Percentiles rank a stretch among this genome's conserved stretches.
Conservation (phyloP, 2,888 invertebrate species). For the Drosophila ezoana region DNA sequence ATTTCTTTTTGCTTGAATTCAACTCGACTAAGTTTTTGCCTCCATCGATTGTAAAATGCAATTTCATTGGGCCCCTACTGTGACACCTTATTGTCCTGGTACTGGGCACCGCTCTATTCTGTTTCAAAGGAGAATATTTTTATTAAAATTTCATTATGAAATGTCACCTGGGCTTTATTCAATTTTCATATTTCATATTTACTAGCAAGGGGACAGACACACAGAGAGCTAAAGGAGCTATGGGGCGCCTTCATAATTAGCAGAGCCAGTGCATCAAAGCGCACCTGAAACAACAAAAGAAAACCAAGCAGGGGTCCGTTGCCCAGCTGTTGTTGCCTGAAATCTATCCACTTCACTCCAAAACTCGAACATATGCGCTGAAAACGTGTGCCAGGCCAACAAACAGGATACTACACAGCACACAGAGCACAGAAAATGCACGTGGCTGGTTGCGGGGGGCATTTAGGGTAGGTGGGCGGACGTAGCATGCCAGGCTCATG, state of each 20-base stretch:
- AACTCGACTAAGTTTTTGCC: background rate
- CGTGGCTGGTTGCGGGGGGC: background rate
- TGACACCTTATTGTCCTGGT: slow-evolving; percentile 4
- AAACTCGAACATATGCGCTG: slow-evolving; percentile 65
- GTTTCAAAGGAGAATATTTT: slow-evolving; percentile 4
- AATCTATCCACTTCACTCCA: slow-evolving; percentile 45
- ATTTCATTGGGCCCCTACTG: background rate
- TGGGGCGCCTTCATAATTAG: slow-evolving; percentile 31
- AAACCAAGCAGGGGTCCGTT: slow-evolving; percentile 7
- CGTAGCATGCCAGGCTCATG: slow-evolving; percentile 36
- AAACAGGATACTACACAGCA: slow-evolving; percentile 48
- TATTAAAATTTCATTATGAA: slow-evolving; percentile 8
- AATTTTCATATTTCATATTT: slow-evolving; percentile 1
- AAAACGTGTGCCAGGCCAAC: slow-evolving; percentile 29
- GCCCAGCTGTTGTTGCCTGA: slow-evolving; percentile 18
- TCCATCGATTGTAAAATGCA: slow-evolving; percentile 9
- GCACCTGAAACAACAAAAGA: slow-evolving; percentile 20
- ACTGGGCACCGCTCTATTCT: background rate
- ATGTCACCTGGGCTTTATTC: slow-evolving; percentile 8
- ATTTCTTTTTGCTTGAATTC: background rate
- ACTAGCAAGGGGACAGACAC: background rate
- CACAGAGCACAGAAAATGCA: slow-evolving; percentile 21
- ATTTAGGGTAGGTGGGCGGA: background rate
- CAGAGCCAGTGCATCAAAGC: slow-evolving; percentile 21
- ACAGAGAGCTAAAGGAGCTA: slow-evolving; percentile 3